phyloP scores from a whole-genome alignment of 2,113 vertebrate species.

The Anguilla rostrata region DNA sequence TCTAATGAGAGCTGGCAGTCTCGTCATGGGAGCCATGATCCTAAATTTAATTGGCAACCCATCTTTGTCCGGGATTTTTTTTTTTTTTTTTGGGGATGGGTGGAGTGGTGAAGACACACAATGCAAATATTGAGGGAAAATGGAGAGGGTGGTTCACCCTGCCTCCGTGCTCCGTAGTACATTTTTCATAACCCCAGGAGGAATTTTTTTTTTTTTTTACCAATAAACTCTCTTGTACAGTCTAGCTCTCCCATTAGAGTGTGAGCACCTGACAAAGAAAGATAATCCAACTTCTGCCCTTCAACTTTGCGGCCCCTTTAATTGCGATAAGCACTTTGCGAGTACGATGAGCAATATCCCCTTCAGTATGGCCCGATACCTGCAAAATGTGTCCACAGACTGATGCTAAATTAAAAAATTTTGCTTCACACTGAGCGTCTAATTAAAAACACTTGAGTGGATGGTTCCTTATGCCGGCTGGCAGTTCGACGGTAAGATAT shows the following conservation, averaged over 20 bases:
- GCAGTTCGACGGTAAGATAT: conserved; percentile 18
- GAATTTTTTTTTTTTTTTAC: neutral
- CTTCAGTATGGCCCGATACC: conserved; percentile 23
- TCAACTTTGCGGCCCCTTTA: conserved; percentile 22
- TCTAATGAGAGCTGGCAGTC: conserved; percentile 64
- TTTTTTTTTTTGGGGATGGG: too few species aligned
- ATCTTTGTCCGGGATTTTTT: conserved; percentile 53
- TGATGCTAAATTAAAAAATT: conserved; percentile 43
- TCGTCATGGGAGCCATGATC: conserved; percentile 59
- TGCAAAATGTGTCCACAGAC: conserved; percentile 19
- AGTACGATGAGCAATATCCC: conserved; percentile 30
- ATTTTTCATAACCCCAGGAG: neutral
- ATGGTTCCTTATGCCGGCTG: conserved; percentile 24
- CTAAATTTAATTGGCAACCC: conserved; percentile 71
- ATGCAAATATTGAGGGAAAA: conserved; percentile 53
- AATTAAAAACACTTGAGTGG: conserved; percentile 48
- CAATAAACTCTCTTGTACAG: conserved; percentile 16
- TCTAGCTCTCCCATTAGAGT: neutral
- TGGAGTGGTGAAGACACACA: conserved; percentile 46
- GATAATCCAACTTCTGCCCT: conserved; percentile 5
- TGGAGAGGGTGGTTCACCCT: conserved; percentile 40
- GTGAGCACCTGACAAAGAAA: neutral
- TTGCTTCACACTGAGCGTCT: conserved; percentile 43
- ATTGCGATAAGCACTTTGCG: conserved; percentile 36
- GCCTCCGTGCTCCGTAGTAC: conserved; percentile 5